phyloP scores from a whole-genome alignment of 2,888 invertebrate species.

The Plusia festucae region DNA sequence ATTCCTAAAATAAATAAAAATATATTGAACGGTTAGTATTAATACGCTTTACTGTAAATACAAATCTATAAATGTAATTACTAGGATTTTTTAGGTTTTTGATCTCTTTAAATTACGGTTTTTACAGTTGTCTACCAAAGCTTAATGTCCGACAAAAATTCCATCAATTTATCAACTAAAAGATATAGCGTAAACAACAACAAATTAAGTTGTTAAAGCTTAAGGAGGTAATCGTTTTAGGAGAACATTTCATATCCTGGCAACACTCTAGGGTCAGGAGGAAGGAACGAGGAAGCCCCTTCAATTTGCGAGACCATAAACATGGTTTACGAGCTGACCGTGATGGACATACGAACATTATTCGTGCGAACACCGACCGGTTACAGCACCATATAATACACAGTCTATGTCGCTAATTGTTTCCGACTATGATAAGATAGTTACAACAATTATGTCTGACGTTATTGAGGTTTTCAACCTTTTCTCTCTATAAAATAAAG shows the following conservation, averaged over 20 bases:
- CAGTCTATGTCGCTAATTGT: constrained; percentile 54
- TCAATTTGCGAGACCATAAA: constrained; percentile 74
- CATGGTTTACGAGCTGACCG: constrained; percentile 70
- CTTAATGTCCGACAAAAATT: background rate
- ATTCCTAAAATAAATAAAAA: too few species aligned
- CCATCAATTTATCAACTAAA: constrained; percentile 1
- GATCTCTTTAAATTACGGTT: background rate
- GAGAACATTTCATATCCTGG: constrained; percentile 20
- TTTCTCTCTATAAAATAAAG: background rate
- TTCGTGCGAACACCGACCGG: constrained; percentile 51
- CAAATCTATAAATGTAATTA: too few species aligned
- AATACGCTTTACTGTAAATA: too few species aligned
- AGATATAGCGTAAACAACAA: constrained; percentile 1
- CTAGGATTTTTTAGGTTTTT: background rate
- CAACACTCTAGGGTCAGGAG: constrained; percentile 58
- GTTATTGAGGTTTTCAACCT: constrained; percentile 19
- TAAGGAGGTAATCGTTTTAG: constrained; percentile 2
- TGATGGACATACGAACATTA: constrained; percentile 66
- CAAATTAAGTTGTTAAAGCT: constrained; percentile 4
- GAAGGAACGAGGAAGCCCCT: constrained; percentile 69
- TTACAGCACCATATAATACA: constrained; percentile 41
- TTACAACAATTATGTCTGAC: constrained; percentile 40
- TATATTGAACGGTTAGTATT: too few species aligned
- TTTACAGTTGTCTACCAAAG: background rate
- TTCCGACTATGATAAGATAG: constrained; percentile 37